A percentile compares a stretch with the other conserved stretches of the same genome.
Conservation (phyloP, 23 tunicate species). For the Oikopleura vanhoeffeni region DNA sequence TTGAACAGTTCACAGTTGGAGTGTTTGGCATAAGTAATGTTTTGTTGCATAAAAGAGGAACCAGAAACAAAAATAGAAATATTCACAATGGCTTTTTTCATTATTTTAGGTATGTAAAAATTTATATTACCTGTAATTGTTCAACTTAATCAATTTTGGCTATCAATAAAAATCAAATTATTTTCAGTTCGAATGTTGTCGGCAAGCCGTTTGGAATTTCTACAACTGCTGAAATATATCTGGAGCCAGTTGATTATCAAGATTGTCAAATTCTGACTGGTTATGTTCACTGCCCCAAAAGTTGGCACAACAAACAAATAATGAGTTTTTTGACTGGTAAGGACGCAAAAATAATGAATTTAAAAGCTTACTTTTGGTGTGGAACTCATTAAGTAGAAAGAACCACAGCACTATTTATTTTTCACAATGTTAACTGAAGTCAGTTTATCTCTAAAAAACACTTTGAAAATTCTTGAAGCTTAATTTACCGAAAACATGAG, state of each 20-base stretch:
- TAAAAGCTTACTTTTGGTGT: no score
- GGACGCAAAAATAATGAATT: no score
- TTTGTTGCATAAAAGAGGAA: background rate
- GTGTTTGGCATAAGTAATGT: background rate
- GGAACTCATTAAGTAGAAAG: no score
- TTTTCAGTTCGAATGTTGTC: background rate
- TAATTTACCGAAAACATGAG: no score
- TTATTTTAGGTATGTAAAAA: background rate
- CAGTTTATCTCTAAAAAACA: no score
- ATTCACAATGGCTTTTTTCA: background rate
- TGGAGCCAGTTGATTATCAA: background rate
- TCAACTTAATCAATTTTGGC: no score
- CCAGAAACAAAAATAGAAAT: background rate
- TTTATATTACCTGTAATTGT: no score
- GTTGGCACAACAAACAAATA: background rate
- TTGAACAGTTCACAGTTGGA: background rate
- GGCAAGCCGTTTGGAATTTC: background rate
- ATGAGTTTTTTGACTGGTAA: background rate
- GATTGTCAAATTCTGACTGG: background rate
- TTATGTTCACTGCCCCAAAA: background rate
- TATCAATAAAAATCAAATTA: no score
- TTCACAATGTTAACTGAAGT: no score
- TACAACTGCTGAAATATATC: background rate
- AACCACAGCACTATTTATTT: no score
- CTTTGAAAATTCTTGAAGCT: no score